Conservation (phyloP, 2,113 vertebrate genomes). For the Dicentrarchus labrax region DNA sequence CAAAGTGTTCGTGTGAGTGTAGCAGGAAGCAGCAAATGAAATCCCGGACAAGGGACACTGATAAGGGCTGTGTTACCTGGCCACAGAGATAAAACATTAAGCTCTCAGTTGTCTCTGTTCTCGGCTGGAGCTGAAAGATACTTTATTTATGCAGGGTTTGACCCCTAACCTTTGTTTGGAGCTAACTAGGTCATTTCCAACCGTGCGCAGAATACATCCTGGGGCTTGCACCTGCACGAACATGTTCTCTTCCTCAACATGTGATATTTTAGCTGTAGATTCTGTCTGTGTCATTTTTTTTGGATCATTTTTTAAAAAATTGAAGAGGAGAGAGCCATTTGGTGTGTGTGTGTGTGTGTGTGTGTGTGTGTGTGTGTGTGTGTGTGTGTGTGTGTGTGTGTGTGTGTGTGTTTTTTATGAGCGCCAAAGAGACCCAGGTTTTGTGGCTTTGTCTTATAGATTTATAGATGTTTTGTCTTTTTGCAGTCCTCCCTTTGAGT, state of each 20-base stretch:
- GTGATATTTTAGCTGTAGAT: constrained; percentile 19
- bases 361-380: too few relatives aligned
- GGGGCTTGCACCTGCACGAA: constrained; percentile 58
- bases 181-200: constrained; percentile 60
- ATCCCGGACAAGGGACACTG: constrained; percentile 33
- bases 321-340: too few relatives aligned
- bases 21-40: constrained; percentile 59
- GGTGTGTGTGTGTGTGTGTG: too few relatives aligned
- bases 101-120: constrained; percentile 9
- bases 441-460: not conserved
- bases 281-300: constrained; percentile 1
- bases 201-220: constrained; percentile 39
- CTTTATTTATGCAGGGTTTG: constrained; percentile 49
- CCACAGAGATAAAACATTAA: constrained; percentile 44
- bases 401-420: too few relatives aligned
- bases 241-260: constrained; percentile 5
- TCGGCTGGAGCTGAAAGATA: constrained; percentile 22
- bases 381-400: too few relatives aligned
- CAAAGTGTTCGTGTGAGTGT: constrained; percentile 64
- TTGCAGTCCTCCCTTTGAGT: not conserved
- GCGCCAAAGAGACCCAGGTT: not conserved
- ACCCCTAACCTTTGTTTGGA: constrained; percentile 59
- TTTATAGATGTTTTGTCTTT: constrained; percentile 1
- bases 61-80: constrained; percentile 58
- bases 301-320: not conserved